Percentiles rank a stretch among this genome's conserved stretches.
Conservation (phyloP, 2,797 vertebrate genomes). For the Rhyacichthys aspro region DNA sequence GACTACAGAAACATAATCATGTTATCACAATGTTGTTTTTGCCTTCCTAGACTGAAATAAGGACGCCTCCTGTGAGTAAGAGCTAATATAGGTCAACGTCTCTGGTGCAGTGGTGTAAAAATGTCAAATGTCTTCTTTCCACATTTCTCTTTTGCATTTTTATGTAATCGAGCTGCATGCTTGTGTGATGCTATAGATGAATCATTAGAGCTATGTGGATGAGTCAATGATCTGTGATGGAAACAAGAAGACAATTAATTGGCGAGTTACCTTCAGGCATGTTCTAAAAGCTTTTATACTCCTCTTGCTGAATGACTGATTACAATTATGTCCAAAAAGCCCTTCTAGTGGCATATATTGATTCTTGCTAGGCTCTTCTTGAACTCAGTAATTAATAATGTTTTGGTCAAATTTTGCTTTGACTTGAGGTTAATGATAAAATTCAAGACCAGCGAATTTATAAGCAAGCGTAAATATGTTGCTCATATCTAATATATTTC, state of each 20-base stretch:
- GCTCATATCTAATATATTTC: too few species aligned
- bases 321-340: neutral
- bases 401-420: neutral
- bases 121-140: conserved; percentile 51
- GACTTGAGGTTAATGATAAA: too few species aligned
- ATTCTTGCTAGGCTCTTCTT: too few species aligned
- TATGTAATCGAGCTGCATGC: conserved; percentile 60
- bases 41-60: conserved; percentile 47
- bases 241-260: conserved; percentile 11
- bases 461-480: too few species aligned
- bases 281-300: neutral
- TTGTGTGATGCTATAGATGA: conserved; percentile 37
- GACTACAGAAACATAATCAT: conserved; percentile 43
- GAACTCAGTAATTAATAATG: neutral
- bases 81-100: conserved; percentile 71
- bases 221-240: conserved; percentile 40
- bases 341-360: neutral
- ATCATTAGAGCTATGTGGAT: conserved; percentile 59
- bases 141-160: conserved; percentile 63
- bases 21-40: conserved; percentile 37
- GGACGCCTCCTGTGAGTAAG: conserved; percentile 54
- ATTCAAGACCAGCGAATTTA: too few species aligned
- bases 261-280: conserved; percentile 6
- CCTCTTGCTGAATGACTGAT: neutral
- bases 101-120: conserved; percentile 46